Conservation (phyloP, 2,797 vertebrate genomes). For the Hipposideros larvatus region DNA sequence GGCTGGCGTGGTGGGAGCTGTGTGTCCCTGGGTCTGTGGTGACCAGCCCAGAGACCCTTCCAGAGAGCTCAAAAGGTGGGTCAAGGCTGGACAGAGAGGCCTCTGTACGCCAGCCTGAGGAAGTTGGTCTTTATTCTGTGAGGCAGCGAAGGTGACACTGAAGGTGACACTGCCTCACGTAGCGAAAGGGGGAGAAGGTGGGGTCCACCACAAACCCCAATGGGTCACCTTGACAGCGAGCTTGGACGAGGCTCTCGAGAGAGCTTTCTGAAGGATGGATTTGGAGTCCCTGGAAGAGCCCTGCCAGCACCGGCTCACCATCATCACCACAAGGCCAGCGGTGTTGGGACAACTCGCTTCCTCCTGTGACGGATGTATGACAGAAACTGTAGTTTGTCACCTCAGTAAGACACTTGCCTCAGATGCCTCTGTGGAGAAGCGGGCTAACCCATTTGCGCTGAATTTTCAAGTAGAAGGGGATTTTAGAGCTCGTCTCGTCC, state of each 20-base stretch:
- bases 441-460: background rate
- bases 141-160: background rate
- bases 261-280: background rate
- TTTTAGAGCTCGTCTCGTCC: background rate
- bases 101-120: background rate
- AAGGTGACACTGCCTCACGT: background rate
- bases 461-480: background rate
- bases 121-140: background rate
- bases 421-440: background rate
- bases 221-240: background rate
- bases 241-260: background rate
- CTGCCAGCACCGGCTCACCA: background rate
- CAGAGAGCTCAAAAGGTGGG: background rate
- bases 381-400: background rate
- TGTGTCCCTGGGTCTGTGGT: fast-evolving
- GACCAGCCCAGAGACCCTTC: background rate
- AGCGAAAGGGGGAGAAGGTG: background rate
- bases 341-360: background rate
- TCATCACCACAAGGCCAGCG: background rate
- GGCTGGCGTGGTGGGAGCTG: background rate
- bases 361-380: background rate
- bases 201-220: background rate
- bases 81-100: background rate
- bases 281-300: background rate
- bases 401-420: background rate